Conservation (phyloP, 2,888 invertebrate species). For the Troides oblongomaculatus region DNA sequence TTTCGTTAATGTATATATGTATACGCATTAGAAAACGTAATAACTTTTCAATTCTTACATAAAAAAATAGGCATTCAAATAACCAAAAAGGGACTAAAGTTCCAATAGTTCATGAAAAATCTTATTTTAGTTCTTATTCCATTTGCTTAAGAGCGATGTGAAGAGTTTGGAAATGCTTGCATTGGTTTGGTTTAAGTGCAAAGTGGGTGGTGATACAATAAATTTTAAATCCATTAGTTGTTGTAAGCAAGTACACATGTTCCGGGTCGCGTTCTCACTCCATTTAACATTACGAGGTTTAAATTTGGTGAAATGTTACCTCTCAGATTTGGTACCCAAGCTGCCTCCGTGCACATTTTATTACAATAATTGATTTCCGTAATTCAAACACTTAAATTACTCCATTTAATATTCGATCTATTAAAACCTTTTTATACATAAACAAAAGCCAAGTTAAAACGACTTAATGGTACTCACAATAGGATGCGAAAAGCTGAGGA, state of each 20-base stretch:
- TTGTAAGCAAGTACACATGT: conserved; percentile 71
- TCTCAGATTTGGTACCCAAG: conserved; percentile 54
- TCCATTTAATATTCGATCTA: not conserved
- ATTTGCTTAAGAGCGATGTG: not conserved
- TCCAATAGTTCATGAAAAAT: not conserved
- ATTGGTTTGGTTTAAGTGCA: conserved; percentile 35
- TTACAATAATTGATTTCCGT: conserved; percentile 34
- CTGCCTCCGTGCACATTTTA: conserved; percentile 37
- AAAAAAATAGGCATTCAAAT: conserved; percentile 14
- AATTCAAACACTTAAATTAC: conserved; percentile 41
- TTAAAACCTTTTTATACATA: no score
- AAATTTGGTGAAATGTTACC: conserved; percentile 74
- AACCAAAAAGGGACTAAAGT: conserved; percentile 10
- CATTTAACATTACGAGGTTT: conserved; percentile 79
- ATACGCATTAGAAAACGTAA: not conserved
- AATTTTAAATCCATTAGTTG: conserved; percentile 79
- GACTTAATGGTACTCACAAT: no score
- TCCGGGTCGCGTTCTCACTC: conserved; percentile 63
- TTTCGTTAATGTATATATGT: no score
- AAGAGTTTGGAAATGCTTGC: not conserved
- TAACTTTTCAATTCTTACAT: conserved; percentile 4
- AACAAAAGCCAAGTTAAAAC: no score
- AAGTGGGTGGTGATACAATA: conserved; percentile 73
- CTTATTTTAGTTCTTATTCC: not conserved
- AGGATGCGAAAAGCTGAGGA: no score